Evolutionary conservation across 2,113 vertebrate genomes (phyloP).

Genomic region (Hydropotes inermis): DNA sequence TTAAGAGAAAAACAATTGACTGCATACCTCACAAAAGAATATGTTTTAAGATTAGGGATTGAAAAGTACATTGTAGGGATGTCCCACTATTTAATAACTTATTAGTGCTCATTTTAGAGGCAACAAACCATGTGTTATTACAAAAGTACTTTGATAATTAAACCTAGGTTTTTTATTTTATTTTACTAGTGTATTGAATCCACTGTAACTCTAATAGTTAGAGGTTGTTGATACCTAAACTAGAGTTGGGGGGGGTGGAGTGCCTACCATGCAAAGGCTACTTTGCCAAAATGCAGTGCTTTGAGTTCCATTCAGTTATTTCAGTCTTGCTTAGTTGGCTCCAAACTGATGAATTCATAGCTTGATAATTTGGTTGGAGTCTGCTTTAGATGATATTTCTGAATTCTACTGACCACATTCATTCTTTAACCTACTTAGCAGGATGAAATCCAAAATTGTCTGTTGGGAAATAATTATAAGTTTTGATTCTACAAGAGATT

Average conservation of each 20-base stretch:
- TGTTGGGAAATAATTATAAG: slow-evolving; percentile 11
- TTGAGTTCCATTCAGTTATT: neutral
- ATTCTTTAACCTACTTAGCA: slow-evolving; percentile 22
- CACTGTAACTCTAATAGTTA: neutral
- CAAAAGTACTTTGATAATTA: neutral
- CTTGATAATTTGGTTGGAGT: neutral
- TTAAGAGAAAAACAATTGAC: neutral
- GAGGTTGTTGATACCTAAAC: neutral
- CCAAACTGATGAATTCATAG: slow-evolving; percentile 11
- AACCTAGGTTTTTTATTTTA: neutral
- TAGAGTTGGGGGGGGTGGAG: neutral
- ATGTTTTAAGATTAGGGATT: neutral
- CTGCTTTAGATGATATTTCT: neutral
- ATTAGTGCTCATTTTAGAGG: neutral
- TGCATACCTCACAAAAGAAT: neutral
- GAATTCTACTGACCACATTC: neutral
- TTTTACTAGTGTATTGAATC: neutral
- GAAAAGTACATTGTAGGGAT: neutral
- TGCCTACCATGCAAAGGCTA: neutral
- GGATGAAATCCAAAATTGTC: neutral
- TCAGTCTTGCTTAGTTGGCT: neutral
- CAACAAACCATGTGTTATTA: neutral
- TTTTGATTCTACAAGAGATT: neutral
- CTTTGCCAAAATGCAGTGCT: neutral
- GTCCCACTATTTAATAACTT: neutral